phyloP scores from a whole-genome alignment of 2,888 invertebrate genomes.

The Mesoligia furuncula region DNA sequence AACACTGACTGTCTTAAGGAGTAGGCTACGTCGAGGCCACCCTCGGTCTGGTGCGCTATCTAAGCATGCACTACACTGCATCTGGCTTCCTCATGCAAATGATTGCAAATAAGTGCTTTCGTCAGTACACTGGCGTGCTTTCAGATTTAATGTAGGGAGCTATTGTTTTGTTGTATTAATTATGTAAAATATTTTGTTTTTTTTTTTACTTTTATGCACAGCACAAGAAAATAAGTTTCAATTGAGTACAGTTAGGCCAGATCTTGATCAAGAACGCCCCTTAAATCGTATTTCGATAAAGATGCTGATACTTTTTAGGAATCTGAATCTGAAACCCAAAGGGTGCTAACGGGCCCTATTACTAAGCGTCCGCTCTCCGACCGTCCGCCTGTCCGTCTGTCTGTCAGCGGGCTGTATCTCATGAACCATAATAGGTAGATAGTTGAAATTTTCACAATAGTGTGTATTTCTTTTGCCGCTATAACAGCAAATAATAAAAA shows the following conservation, averaged over 20 bases:
- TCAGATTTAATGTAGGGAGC: constrained; percentile 44
- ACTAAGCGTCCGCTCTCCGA: no score
- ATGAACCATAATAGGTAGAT: no score
- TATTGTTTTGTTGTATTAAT: constrained; percentile 45
- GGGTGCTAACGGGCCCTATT: no score
- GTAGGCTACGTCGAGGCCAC: constrained; percentile 72
- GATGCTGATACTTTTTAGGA: not conserved
- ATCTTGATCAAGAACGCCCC: not conserved
- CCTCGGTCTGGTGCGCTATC: constrained; percentile 71
- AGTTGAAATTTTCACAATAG: no score
- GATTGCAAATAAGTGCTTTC: constrained; percentile 83
- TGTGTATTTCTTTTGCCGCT: no score
- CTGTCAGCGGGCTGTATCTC: no score
- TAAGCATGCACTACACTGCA: constrained; percentile 75
- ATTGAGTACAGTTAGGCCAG: not conserved
- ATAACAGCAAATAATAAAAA: no score
- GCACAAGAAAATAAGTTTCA: not conserved
- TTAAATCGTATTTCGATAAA: not conserved
- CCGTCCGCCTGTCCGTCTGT: no score
- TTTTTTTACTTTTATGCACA: not conserved
- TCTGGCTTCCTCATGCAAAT: constrained; percentile 86
- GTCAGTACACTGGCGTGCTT: constrained; percentile 66
- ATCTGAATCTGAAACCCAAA: no score
- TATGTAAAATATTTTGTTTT: not conserved
- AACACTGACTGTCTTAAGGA: constrained; percentile 54